Evolutionary conservation across 1,140 invertebrate species (phyloP), one percentile per base, ranked within the genome.

Genomic region (Euwallacea similis): DNA sequence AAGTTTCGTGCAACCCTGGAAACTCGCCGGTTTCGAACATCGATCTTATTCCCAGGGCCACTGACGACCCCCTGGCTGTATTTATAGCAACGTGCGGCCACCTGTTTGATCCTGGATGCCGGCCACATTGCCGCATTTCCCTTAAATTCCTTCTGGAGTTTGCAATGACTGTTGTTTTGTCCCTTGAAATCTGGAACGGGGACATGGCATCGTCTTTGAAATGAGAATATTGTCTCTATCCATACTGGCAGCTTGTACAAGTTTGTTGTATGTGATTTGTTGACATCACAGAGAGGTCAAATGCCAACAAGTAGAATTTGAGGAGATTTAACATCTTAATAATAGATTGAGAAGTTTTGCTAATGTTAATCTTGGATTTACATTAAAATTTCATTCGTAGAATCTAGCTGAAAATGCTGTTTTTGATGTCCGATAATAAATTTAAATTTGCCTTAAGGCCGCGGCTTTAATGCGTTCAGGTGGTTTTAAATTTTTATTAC

Each of bases 71-170:
- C 13, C 68, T 56, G 42, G 53, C 68, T 70, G 68, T 70, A 70
- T 70, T 70, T 70, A 70, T 70, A 70, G 68, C 68, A 70, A 70
- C 61, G 60, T 70, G 68, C 68, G n/a, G 68, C 68, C 68, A 70
- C 68, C 68, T 70, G 68, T 70, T 70, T 62, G 43, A 60, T 50
- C 68, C 68, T 70, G 68, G 68, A 70, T 60, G 47, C 42, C 43
- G 16, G 56, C 47, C n/a, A 46, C 46, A 50, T 70, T 70, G 68
- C 68, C 68, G 64, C 33, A 43, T 61, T 61, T 11, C 11, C 59
- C 16, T 11, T 61, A 50, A 50, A 50, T 2, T 50, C 21, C 4
- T 50, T 50, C 46, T 2, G 6, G 13, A 2, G 2, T 11, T 7
- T 50, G 46, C 46, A 11, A 50, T 4, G 9, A 50, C 46, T 50